These are phyloP conservation scores for Fratercula arctica DNA, from an alignment of 2,797 vertebrate genomes.

Conservation along the genomic window DNA sequence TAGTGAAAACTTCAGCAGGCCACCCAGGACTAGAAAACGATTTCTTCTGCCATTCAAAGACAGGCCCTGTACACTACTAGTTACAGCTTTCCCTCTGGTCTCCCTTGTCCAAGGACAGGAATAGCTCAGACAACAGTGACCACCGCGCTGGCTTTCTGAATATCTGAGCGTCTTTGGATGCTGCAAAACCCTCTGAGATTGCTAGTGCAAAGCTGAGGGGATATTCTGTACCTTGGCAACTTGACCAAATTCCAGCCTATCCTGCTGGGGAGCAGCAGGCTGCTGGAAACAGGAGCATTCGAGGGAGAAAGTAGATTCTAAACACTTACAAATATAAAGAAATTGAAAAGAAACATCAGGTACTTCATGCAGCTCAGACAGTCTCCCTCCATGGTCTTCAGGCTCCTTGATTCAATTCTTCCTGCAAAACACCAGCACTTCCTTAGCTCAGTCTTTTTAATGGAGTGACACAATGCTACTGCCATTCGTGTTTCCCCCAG, in stretches of 20 bases:
- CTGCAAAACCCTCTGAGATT: not conserved
- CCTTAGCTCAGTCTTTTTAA: not conserved
- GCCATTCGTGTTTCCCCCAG: not conserved
- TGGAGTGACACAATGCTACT: not conserved
- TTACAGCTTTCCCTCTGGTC: not conserved
- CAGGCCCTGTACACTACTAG: not conserved
- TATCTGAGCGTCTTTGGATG: not conserved
- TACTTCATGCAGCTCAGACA: slow-evolving; percentile 95
- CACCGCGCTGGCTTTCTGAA: not conserved
- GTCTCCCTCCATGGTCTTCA: slow-evolving; percentile 89
- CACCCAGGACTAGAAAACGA: not conserved
- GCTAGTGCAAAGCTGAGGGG: not conserved
- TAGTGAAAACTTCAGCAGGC: not conserved
- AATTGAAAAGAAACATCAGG: slow-evolving; percentile 96
- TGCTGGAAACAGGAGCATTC: not conserved
- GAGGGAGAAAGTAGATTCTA: not conserved
- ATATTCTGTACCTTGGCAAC: not conserved
- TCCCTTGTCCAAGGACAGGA: not conserved
- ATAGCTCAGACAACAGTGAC: not conserved
- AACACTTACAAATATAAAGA: slow-evolving; percentile 92
- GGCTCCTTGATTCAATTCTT: slow-evolving; percentile 41
- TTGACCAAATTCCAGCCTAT: not conserved
- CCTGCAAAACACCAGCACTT: slow-evolving; percentile 66
- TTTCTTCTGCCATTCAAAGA: not conserved
- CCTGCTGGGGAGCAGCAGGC: not conserved